Evolutionary conservation across 2,888 invertebrate species (phyloP), one percentile per base, ranked within the genome.

Genomic region (Melanostoma mellinum): DNA sequence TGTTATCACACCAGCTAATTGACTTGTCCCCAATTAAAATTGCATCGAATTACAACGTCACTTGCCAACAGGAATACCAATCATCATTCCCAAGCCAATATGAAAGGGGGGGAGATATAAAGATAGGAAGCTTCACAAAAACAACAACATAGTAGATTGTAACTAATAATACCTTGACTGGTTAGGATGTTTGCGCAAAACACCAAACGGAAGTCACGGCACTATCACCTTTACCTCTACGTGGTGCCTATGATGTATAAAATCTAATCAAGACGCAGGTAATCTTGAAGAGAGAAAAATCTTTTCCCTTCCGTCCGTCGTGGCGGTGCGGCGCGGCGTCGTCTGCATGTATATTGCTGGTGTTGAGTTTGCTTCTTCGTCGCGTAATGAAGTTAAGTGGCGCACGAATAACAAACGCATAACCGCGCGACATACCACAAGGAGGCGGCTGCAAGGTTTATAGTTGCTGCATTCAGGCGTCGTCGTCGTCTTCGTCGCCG

Each of bases 11-110:
- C 79, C 74, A 71, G 46, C 84, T 79, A 84, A 84, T 84, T 84
- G 84, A 84, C 84, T 84, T 84, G 78, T 84, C 71, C 48, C 84
- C 84, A 84, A 84, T 84, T 84, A 84, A 84, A 78, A 84, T 84
- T 79, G 79, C 84, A 69, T 78, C 67, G 58, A 84, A 78, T 84
- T 78, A 84, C 84, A 33, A 65, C 69, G 74, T 74, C 78, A 84
- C 74, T 84, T 84, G 71, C 69, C 50, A 50, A 32, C 63, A 60
- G n/a, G 78, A 74, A 79, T 84, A 74, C 79, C 84, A 71, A 84
- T 75, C 84, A 75, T 75, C 74, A 67, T 75, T 65, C 65, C 33
- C 55, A 61, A 72, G 60, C 9, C 38, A 67, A 65, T 55, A 20
- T 46, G 40, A 53, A 44, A 60, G 33, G 8, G 38, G 36, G 53